Evolutionary conservation across 2,113 vertebrate species (phyloP), one percentile per base, ranked within the genome.

Genomic region (Thalassoma bifasciatum): DNA sequence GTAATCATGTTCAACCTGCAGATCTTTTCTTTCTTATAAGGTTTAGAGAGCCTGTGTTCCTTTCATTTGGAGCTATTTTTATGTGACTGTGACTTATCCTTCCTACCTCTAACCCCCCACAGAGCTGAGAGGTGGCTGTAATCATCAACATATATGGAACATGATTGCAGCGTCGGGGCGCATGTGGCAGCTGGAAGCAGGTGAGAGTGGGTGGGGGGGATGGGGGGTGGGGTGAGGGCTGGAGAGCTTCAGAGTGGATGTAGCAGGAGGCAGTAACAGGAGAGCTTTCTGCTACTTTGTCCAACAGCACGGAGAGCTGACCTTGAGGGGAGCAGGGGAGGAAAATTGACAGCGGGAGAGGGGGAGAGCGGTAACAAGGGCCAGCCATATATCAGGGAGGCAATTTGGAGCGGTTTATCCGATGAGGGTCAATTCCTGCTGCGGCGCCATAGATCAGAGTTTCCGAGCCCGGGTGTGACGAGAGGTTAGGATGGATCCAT

Each of bases 391-490:
- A 94, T 92, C 91, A 93, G 83, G 81, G 71, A 92, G 89, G 88
- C 91, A 93, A 93, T 93, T 93, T 92, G 89, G 90, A 92, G 78
- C 76, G 81, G 85, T 92, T 93, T 93, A 93, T 92, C 90, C 91
- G 88, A 91, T 88, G 91, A 91, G 90, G 91, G 91, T 92, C 90
- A 94, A 93, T 92, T 92, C 90, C 87, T 79, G 74, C 83, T 63
- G 87, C 85, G 75, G 84, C 54, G 53, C 83, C 85, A 89, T 92
- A 88, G 90, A 93, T 92, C 88, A 93, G 83, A 87, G 84, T 87
- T 86, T 88, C 87, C 67, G 22, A 84, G 90, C 83, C 81, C 51
- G 77, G 77, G 82, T 69, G 8, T 77, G 79, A 70, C 58, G 68
- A 84, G 65, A 75, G 79, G 84, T 86, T 75, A 66, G 83, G 88